Percentiles rank a stretch among this genome's conserved stretches.
Conservation (phyloP, 1,140 invertebrate genomes). For the Pachypeltis micranthus region DNA sequence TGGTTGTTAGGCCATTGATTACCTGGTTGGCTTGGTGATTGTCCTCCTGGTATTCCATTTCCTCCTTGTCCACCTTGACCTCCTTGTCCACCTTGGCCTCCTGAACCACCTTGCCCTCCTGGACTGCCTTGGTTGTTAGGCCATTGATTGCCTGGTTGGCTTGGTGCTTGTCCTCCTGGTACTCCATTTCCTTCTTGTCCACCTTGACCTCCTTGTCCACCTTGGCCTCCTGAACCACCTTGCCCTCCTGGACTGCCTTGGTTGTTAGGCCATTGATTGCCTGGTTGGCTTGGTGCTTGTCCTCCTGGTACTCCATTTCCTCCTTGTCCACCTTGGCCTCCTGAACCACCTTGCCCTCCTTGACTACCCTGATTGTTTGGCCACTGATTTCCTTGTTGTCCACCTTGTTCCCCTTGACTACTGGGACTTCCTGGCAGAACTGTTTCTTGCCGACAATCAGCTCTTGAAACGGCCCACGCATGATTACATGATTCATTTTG, state of each 20-base stretch:
- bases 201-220: background rate
- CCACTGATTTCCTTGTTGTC: background rate
- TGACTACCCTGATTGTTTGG: background rate
- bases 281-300: background rate
- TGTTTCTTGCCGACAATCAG: slow-evolving; percentile 21
- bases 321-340: background rate
- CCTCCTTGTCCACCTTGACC: slow-evolving; percentile 6
- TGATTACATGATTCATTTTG: slow-evolving; percentile 48
- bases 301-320: background rate
- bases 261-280: background rate
- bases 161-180: background rate
- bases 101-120: background rate
- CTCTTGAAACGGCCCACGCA: slow-evolving; percentile 38
- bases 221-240: background rate
- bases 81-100: background rate
- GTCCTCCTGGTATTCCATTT: slow-evolving; percentile 18
- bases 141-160: background rate
- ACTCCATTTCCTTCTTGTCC: background rate
- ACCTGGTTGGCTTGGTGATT: background rate
- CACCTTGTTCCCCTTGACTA: background rate
- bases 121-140: background rate
- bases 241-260: background rate
- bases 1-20: background rate
- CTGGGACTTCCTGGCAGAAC: background rate
- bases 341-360: background rate